A percentile compares a stretch with the other conserved stretches of the same genome.
Evolutionary conservation across 2,888 invertebrate genomes (phyloP).

Genomic region (Rotaria socialis): DNA sequence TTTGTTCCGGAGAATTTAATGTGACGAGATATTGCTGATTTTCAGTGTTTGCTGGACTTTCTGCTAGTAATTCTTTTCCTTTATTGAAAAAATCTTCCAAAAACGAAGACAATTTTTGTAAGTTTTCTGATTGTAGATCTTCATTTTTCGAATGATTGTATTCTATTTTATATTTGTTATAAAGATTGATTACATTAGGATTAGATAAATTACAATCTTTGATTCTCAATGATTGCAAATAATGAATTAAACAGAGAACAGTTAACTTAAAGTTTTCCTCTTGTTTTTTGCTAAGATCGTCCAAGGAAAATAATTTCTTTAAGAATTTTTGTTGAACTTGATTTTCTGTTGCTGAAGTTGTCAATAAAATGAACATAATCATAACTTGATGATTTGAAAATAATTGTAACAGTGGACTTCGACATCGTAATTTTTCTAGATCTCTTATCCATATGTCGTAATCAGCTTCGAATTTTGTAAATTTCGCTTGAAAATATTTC

Average conservation of each 20-base stretch:
- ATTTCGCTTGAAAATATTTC: background rate
- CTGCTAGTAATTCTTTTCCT: background rate
- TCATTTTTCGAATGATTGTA: no score
- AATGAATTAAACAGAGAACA: background rate
- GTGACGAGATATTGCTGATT: background rate
- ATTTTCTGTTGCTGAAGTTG: background rate
- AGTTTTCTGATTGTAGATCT: background rate
- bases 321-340: background rate
- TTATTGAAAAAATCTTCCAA: background rate
- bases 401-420: background rate
- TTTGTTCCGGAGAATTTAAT: background rate
- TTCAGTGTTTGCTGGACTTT: background rate
- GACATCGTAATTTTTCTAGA: background rate
- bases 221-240: background rate
- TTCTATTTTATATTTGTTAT: background rate
- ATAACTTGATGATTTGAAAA: background rate
- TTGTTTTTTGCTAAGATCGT: background rate
- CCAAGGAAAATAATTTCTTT: background rate
- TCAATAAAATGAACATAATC: background rate
- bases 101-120: background rate
- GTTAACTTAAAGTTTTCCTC: background rate
- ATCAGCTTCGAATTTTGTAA: background rate
- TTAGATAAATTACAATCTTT: background rate
- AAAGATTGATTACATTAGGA: background rate
- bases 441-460: background rate